Percentiles rank a stretch among this genome's conserved stretches.
These are phyloP conservation scores for Epistrophe grossulariae DNA, from an alignment of 2,888 invertebrate species.

Conservation along the genomic window DNA sequence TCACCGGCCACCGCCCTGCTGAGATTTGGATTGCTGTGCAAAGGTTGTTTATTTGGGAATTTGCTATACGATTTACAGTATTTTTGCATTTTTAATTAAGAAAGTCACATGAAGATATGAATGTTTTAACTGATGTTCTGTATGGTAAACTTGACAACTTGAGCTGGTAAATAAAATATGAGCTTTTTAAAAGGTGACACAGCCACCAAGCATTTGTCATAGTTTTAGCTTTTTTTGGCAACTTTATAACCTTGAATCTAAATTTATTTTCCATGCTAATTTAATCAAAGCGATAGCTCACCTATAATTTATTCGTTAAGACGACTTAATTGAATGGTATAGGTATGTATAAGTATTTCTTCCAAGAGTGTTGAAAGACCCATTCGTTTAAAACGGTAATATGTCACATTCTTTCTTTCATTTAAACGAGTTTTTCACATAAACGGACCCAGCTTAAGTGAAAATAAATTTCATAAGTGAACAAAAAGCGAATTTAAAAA, in stretches of 20 bases:
- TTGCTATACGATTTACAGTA: neutral
- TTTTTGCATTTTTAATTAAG: slow-evolving; percentile 70
- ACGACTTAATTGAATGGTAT: too few relatives aligned
- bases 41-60: slow-evolving; percentile 30
- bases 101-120: slow-evolving; percentile 15
- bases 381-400: too few relatives aligned
- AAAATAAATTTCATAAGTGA: too few relatives aligned
- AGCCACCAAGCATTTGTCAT: neutral
- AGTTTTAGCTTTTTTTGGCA: slow-evolving; percentile 24
- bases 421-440: too few relatives aligned
- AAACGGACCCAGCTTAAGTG: too few relatives aligned
- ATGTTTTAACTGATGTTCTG: neutral
- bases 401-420: too few relatives aligned
- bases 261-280: neutral
- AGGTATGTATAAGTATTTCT: too few relatives aligned
- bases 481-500: too few relatives aligned
- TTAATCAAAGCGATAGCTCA: neutral
- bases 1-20: slow-evolving; percentile 40
- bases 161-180: slow-evolving; percentile 61
- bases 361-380: too few relatives aligned
- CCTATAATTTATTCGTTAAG: too few relatives aligned
- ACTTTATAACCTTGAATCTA: slow-evolving; percentile 1
- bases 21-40: slow-evolving; percentile 18
- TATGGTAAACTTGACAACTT: neutral
- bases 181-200: slow-evolving; percentile 31